phyloP scores from a whole-genome alignment of 2,888 invertebrate species.

The Laothoe populi region DNA sequence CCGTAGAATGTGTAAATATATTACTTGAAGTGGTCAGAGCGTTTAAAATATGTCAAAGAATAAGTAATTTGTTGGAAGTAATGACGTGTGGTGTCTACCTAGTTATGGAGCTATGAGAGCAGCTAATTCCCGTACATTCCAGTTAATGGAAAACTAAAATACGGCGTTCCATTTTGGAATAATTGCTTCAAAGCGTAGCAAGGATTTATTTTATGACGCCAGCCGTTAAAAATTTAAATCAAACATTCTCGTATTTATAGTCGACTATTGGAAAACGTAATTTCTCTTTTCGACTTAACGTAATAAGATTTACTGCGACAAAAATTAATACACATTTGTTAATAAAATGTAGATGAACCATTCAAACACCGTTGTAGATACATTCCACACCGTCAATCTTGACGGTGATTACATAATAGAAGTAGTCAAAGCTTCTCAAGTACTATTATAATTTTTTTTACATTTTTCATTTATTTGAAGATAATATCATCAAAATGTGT shows the following conservation, averaged over 20 bases:
- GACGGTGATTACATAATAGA: neutral
- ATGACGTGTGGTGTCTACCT: too few relatives aligned
- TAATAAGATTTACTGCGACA: neutral
- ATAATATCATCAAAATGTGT: slow-evolving; percentile 19
- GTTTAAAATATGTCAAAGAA: too few relatives aligned
- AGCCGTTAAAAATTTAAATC: slow-evolving; percentile 12
- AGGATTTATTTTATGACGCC: neutral
- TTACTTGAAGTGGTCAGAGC: neutral
- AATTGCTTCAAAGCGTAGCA: slow-evolving; percentile 11
- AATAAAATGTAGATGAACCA: neutral
- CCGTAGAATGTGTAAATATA: neutral
- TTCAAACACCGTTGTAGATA: neutral
- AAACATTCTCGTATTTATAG: slow-evolving; percentile 8
- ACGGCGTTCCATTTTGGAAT: slow-evolving; percentile 14
- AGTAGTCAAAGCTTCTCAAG: neutral
- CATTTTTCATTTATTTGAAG: neutral
- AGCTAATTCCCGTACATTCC: neutral
- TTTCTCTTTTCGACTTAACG: slow-evolving; percentile 1
- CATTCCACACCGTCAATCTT: neutral
- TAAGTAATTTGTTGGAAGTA: too few relatives aligned
- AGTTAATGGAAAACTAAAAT: slow-evolving; percentile 20
- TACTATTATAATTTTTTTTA: neutral
- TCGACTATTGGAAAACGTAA: slow-evolving; percentile 12
- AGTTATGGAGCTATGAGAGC: neutral
- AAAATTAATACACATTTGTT: slow-evolving; percentile 1